A percentile compares a stretch with the other conserved stretches of the same genome.
phyloP scores from a whole-genome alignment of 2,888 invertebrate genomes.

The Agrochola litura region DNA sequence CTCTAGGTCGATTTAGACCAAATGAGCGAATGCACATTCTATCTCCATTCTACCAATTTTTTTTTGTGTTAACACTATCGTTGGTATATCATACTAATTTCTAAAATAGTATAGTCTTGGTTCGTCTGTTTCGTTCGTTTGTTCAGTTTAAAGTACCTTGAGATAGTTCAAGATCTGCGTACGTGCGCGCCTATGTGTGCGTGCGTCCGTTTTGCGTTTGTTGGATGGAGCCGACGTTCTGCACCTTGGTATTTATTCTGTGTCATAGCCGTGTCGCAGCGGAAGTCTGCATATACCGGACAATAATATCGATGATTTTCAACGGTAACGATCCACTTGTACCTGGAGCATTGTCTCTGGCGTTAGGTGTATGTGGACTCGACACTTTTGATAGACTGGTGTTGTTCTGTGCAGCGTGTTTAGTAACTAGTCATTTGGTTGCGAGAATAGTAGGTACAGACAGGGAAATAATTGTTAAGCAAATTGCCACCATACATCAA shows the following conservation, averaged over 20 bases:
- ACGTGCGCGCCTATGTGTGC: no score
- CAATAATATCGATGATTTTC: constrained; percentile 84
- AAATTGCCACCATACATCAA: neutral
- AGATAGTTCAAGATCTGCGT: neutral
- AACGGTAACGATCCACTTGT: constrained; percentile 86
- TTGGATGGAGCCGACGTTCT: neutral
- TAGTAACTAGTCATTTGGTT: neutral
- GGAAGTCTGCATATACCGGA: constrained; percentile 74
- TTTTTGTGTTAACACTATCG: neutral
- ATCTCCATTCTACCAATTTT: neutral
- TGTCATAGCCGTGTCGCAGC: constrained; percentile 15
- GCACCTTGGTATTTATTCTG: neutral
- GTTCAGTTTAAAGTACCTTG: neutral
- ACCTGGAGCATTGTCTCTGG: constrained; percentile 79
- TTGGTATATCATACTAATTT: neutral
- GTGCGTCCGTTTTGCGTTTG: neutral
- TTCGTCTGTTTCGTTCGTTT: neutral
- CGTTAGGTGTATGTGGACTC: constrained; percentile 65
- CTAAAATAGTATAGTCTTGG: neutral
- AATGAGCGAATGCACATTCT: neutral
- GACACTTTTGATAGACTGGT: neutral
- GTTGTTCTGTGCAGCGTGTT: neutral
- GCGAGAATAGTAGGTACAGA: neutral
- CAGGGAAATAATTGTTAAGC: no score
- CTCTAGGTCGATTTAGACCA: neutral